Evolutionary conservation across 2,113 vertebrate genomes (phyloP).

Genomic region (Arvicanthis niloticus): DNA sequence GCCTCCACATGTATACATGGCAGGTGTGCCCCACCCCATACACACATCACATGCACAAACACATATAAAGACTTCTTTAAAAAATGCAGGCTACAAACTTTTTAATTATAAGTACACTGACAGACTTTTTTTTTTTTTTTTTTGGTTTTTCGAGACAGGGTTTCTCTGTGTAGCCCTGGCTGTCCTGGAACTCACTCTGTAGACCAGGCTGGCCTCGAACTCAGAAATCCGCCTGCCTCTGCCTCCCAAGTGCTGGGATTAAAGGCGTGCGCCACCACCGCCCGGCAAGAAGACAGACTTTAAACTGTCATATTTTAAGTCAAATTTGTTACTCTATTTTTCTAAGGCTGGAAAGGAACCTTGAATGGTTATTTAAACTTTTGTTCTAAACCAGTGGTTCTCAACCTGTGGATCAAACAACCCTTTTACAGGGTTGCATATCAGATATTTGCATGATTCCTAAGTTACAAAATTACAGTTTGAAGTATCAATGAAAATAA

Average conservation of each 20-base stretch:
- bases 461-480: background rate
- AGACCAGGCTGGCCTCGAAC: too few relatives aligned
- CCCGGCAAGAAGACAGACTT: conserved; percentile 10
- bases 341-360: background rate
- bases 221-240: too few relatives aligned
- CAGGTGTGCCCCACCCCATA: too few relatives aligned
- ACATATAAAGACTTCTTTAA: background rate
- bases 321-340: conserved; percentile 26
- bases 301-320: conserved; percentile 41
- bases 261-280: too few relatives aligned
- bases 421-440: background rate
- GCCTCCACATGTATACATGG: background rate
- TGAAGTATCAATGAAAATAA: background rate
- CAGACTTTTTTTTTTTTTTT: too few relatives aligned
- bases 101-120: background rate
- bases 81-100: background rate
- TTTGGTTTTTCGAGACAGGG: too few relatives aligned
- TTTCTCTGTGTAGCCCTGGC: too few relatives aligned
- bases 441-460: background rate
- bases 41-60: background rate
- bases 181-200: too few relatives aligned
- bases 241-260: too few relatives aligned
- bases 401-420: background rate
- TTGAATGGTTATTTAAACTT: background rate
- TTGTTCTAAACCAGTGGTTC: background rate